Conservation (phyloP, 2,113 vertebrate species). For the Barnardius zonarius region DNA sequence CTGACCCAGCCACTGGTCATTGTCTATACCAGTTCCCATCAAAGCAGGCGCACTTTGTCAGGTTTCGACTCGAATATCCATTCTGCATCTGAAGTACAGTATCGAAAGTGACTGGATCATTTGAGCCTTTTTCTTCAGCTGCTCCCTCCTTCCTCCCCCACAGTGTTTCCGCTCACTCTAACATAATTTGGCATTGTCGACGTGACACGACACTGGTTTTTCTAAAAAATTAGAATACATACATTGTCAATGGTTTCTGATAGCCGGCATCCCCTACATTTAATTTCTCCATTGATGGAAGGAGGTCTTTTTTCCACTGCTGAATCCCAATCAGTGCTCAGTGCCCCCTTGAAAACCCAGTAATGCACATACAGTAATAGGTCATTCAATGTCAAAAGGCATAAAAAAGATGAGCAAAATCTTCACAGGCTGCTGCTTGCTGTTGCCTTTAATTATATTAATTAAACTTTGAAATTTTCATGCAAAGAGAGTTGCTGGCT, state of each 20-base stretch:
- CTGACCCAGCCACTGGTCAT: conserved; percentile 99
- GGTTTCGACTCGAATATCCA: conserved; percentile 99
- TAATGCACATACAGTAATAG: conserved; percentile 77
- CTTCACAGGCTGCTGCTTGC: conserved; percentile 96
- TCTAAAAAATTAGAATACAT: conserved; percentile 79
- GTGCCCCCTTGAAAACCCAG: conserved; percentile 70
- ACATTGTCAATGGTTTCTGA: conserved; percentile 72
- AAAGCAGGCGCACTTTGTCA: conserved; percentile 95
- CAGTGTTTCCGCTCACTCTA: conserved; percentile 82
- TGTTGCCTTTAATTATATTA: conserved; percentile 98
- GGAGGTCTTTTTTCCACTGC: conserved; percentile 68
- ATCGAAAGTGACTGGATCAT: conserved; percentile 99
- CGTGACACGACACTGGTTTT: conserved; percentile 83
- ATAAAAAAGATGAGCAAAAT: conserved; percentile 90
- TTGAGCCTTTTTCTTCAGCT: conserved; percentile 95
- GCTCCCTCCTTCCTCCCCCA: conserved; percentile 85
- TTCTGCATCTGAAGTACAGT: conserved; percentile 92
- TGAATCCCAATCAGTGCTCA: conserved; percentile 48
- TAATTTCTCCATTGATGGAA: conserved; percentile 85
- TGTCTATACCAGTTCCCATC: conserved; percentile 98
- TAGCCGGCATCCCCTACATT: conserved; percentile 46
- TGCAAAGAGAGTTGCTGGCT: conserved; percentile 80
- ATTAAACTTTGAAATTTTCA: conserved; percentile 93
- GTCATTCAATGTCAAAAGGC: conserved; percentile 95
- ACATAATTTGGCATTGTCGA: conserved; percentile 88